Evolutionary conservation across 2,113 vertebrate genomes (phyloP).

Genomic region (Gulo gulo): DNA sequence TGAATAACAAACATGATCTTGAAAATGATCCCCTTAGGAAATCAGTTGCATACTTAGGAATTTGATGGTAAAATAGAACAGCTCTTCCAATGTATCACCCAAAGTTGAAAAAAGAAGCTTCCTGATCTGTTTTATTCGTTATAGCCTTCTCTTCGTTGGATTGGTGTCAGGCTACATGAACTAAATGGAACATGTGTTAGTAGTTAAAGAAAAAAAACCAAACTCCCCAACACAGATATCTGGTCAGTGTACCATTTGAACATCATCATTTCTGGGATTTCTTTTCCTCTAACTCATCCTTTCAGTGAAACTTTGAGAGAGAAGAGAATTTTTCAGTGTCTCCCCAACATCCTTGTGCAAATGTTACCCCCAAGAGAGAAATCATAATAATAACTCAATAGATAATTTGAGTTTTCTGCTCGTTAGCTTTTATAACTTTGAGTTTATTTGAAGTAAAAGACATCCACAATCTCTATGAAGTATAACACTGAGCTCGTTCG

Average conservation of each 20-base stretch:
- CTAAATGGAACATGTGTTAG: background rate
- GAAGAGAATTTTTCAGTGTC: background rate
- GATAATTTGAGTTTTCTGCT: constrained; percentile 45
- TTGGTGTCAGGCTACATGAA: constrained; percentile 31
- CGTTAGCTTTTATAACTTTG: constrained; percentile 41
- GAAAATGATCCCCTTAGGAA: background rate
- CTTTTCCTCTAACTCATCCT: background rate
- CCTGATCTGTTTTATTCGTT: background rate
- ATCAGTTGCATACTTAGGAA: background rate
- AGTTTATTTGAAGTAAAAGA: constrained; percentile 51
- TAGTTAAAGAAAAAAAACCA: background rate
- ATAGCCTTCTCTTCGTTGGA: background rate
- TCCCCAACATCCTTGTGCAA: background rate
- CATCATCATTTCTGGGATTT: background rate
- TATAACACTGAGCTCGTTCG: background rate
- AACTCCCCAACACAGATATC: background rate
- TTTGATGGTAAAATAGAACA: background rate
- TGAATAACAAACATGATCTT: background rate
- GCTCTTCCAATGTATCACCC: background rate
- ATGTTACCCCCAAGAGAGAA: background rate
- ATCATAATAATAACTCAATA: background rate
- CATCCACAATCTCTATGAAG: background rate
- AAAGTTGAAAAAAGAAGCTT: background rate
- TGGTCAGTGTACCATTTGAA: background rate
- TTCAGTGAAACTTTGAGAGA: background rate